Evolutionary conservation across 2,888 invertebrate genomes (phyloP).

Genomic region (Galerucella nymphaeae): DNA sequence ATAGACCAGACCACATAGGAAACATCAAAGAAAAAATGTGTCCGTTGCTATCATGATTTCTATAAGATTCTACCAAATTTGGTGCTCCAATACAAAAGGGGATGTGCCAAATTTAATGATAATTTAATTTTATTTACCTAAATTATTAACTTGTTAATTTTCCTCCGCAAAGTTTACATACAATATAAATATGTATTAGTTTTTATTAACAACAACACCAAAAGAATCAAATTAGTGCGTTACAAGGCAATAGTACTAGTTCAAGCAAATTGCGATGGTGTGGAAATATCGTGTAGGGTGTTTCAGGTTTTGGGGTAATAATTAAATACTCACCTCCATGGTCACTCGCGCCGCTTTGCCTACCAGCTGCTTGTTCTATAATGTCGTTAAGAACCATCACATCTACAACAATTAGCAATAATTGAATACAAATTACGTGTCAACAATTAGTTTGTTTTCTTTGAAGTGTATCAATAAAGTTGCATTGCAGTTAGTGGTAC

Average conservation of each 20-base stretch:
- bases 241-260: constrained; percentile 53
- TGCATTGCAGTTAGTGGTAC: no score
- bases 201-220: constrained; percentile 47
- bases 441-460: not conserved
- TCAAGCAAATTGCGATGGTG: constrained; percentile 66
- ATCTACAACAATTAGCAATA: constrained; percentile 72
- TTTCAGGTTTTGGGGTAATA: constrained; percentile 27
- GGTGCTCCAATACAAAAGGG: constrained; percentile 54
- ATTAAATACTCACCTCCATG: constrained; percentile 79
- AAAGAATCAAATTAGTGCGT: constrained; percentile 44
- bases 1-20: not conserved
- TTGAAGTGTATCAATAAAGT: not conserved
- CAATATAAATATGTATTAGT: constrained; percentile 58
- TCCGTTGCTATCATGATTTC: constrained; percentile 41
- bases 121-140: constrained; percentile 55
- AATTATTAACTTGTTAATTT: constrained; percentile 54
- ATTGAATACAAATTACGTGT: constrained; percentile 19
- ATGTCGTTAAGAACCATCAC: constrained; percentile 98
- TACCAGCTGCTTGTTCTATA: constrained; percentile 93
- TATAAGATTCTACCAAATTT: constrained; percentile 44
- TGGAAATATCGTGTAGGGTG: constrained; percentile 48
- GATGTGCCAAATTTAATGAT: constrained; percentile 53
- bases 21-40: constrained; percentile 27
- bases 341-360: constrained; percentile 87
- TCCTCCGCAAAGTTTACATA: constrained; percentile 55